Evolutionary conservation across 2,888 invertebrate genomes (phyloP), one percentile per base, ranked within the genome.

Genomic region (Cephus spinipes): DNA sequence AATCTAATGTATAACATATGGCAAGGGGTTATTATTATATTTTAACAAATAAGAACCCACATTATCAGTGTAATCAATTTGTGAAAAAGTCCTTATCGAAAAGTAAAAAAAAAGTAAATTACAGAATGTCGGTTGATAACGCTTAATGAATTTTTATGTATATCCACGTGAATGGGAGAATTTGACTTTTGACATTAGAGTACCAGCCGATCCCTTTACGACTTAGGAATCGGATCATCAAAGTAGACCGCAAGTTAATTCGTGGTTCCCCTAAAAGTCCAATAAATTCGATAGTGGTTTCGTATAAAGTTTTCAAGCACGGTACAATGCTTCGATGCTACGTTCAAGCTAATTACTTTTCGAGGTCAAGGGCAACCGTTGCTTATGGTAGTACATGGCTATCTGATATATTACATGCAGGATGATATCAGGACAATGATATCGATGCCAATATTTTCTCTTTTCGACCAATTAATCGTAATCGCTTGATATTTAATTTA

Each of bases 241-340:
- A 71, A 31, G 33, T 9, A 33, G 31, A 71, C 71, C 71, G 32
- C 71, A 71, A 71, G 31, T 71, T 31, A 71, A 71, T 32, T 32
- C 71, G 31, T 71, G 32, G 71, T 71, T 71, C 9, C 12, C 12
- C 71, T 12, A 33, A 71, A 33, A 33, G 71, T 33, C 31, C 31
- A 71, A 71, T 71, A 71, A 31, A 71, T 71, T 71, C 71, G 32
- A 71, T 71, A 32, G 33, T 71, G 71, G 31, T 33, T 23, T 33
- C 33, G 31, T 12, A 33, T 71, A 71, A 71, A 32, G 11, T 71
- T 33, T 31, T 55, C 55, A 55, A 55, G 6, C 9, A 23, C 55
- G 23, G 23, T 23, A 9, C 23, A 55, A 55, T 55, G 55, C 55
- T 55, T 23, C 9, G 55, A 55, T 9, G 9, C 55, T 55, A 55